Conservation (phyloP, 1,140 invertebrate species). For the Caenorhabditis tropicalis region DNA sequence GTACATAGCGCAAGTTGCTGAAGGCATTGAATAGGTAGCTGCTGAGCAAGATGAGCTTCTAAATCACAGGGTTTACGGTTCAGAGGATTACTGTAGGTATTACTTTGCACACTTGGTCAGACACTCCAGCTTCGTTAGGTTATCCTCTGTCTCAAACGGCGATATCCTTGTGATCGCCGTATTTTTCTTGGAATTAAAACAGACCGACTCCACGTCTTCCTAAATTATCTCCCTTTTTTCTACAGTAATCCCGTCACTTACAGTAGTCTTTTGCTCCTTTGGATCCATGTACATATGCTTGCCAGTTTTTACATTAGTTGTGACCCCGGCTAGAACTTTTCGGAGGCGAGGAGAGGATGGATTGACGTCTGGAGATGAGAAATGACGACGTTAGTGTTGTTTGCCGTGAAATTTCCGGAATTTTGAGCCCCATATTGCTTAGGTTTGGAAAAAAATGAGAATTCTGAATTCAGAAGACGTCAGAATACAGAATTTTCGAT, state of each 20-base stretch:
- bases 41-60: not conserved
- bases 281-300: slow-evolving; percentile 3
- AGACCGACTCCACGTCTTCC: slow-evolving; percentile 33
- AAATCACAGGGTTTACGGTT: not conserved
- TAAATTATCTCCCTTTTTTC: not conserved
- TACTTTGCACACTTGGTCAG: slow-evolving; percentile 18
- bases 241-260: not conserved
- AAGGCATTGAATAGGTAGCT: not conserved
- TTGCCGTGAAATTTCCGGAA: not conserved
- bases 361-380: not conserved
- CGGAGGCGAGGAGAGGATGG: not conserved
- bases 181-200: not conserved
- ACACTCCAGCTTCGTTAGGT: slow-evolving; percentile 10
- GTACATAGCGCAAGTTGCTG: slow-evolving; percentile 9
- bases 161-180: not conserved
- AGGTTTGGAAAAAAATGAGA: too few species aligned
- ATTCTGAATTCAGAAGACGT: too few species aligned
- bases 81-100: not conserved
- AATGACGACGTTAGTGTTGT: too few species aligned
- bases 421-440: not conserved
- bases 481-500: not conserved
- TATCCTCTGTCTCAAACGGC: not conserved
- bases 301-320: slow-evolving; percentile 7
- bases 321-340: not conserved
- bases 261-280: slow-evolving; percentile 3